Evolutionary conservation across 2,888 invertebrate species (phyloP), one percentile per base, ranked within the genome.

Genomic region (Acronicta aceris): DNA sequence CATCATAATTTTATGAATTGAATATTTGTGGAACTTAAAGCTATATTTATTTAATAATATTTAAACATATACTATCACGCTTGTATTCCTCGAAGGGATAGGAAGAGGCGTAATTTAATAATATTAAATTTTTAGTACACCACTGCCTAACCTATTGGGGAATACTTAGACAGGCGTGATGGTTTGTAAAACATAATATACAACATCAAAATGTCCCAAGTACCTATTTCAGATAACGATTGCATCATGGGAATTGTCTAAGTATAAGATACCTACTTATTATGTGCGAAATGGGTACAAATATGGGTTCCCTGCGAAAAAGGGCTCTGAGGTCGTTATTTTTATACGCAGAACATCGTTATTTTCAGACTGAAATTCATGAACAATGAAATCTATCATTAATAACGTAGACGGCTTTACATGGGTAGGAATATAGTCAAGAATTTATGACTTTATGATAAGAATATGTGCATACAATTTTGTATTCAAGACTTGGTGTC

Each of bases 201-300:
- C 33, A 21, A 21, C 4, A 27, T 27, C 5, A 27, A 27, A 30
- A 30, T 30, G 9, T 30, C 36, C 13, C 36, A 36, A 36, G 36
- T 13, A 36, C 36, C 36, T 36, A 36, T 13, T 36, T 4, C 36
- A 36, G 36, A 36, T 36, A 36, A 36, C 36, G 36, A 36, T 36
- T 36, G 13, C 36, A 36, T 13, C 36, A 13, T 36, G 12, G 36
- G 36, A 36, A 13, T 36, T 36, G 13, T 12, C 4, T 21, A 21
- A 21, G 5, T n/a, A 6, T 38, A 36, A 36, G 48, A 48, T 7
- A 13, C 52, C 43, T 48, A 45, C n/a, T n/a, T n/a, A n/a, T 56
- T 52, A 45, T 52, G 43, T 64, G 38, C 33, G 38, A 38, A n/a
- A 46, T 46, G 40, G 49, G 38, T 54, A 54, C 58, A 38, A 63